Base-by-base conservation (phyloP, 2,888 invertebrate genomes). In the Macrophya alboannulata region DNA sequence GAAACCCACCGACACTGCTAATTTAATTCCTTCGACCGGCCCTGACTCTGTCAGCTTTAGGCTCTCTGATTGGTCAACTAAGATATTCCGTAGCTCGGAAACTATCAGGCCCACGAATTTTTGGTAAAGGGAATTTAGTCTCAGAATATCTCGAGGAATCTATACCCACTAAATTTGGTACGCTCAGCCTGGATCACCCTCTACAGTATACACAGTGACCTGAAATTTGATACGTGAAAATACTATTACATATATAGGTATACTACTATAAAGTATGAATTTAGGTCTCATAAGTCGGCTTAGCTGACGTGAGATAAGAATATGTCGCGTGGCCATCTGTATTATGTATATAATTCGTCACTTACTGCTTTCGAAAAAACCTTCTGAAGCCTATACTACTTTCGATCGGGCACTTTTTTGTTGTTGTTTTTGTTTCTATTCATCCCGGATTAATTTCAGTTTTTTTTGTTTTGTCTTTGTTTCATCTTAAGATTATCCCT, bases 171-270 rank as follows among this genome's bases (percentile, higher is more conserved):
- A 31, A 31, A 31, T 31, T 31, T 31, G 31, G 31, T 31, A 3
- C 31, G 31, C 3, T 31, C 31, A 31, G 3, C 31, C 31, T 31
- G 31, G 3, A 31, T 31, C 1, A 31, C 31, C 31, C 31, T 31
- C 1, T 3, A 31, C 3, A 31, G 31, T 62, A 62, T 25, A 10
- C 21, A 62, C 21, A 25, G 37, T 25, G 68, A 68, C 43, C 43
- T 74, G 72, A 45, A 74, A 74, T 10, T 74, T 74, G 72, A 74
- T 74, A 74, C 37, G 37, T 68, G 10, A 17, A 37, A 62, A 48
- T 48, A 48, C 12, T 10, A 10, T 9, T 62, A 62, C n/a, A 62
- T n/a, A 62, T n/a, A 62, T 9, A 62, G 1, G 8, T 71, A n/a
- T 40, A 74, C 25, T 31, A 31, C 31, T 31, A 21, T 21, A 21